Base-by-base conservation (phyloP, 2,888 invertebrate species). In the Xestia xanthographa region DNA sequence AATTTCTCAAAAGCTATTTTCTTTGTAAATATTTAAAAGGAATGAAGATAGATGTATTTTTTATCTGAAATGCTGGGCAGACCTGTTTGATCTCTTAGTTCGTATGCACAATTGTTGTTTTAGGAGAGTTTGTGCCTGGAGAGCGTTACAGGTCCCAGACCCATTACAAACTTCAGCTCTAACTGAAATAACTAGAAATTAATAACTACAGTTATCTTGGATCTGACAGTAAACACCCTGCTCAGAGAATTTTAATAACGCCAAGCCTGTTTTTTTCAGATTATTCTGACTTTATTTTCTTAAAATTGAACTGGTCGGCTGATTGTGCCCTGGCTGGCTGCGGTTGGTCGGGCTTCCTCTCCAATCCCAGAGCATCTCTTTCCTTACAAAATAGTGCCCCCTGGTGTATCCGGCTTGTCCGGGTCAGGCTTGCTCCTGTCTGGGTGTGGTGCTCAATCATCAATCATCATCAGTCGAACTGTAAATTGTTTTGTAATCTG, bases 1-100 rank as follows among this genome's bases (percentile, higher is more conserved):
- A 48, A 53, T 66, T 74, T 74, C 12, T 72, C 58, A 45, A 67
- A 81, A 78, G 12, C 43, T 79, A 14, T 41, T 43, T 56, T 0
- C 38, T 74, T 56, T 53, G 38, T 6, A 41, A 75, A 50, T 50
- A 65, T 78, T 69, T n/a, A 2, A 77, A 43, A 77, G 6, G 34
- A 41, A 56, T 26, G 22, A 67, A 50, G 9, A 73, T n/a, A 29
- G 22, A 38, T 34, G 22, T 50, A n/a, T 50, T 22, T 22, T n/a
- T 53, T 4, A 17, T 70, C 58, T 29, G 17, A 14, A 17, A 26
- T 1, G 12, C 12, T 26, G 41, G 50, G 29, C 4, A 20, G 5
- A n/a, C n/a, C 11, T 50, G 6, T 53, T 53, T 53, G n/a, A 53
- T n/a, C 9, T 26, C 17, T 43, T 14, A 11, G 11, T 62, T 11